Evolutionary conservation across 2,888 invertebrate species (phyloP).

Genomic region (Argyra leucocephala): DNA sequence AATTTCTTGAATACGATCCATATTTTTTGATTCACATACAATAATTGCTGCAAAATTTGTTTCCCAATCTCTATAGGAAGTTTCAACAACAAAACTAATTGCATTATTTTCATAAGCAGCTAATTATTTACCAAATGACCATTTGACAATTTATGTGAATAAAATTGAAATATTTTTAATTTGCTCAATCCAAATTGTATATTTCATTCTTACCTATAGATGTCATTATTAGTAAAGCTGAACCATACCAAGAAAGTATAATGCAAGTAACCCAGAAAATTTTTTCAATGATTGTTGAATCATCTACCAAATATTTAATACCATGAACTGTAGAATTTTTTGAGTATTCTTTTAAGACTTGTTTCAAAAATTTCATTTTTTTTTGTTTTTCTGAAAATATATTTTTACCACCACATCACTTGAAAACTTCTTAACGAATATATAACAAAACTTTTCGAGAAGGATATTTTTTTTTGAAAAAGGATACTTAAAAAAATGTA

Average conservation of each 20-base stretch:
- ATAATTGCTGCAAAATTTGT: slow-evolving; percentile 64
- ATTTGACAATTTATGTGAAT: neutral
- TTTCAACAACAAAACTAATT: slow-evolving; percentile 68
- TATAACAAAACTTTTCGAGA: too few relatives aligned
- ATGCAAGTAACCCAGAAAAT: slow-evolving; percentile 59
- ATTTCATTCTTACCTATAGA: slow-evolving; percentile 41
- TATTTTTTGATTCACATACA: slow-evolving; percentile 59
- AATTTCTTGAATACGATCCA: slow-evolving; percentile 51
- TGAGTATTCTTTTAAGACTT: slow-evolving; percentile 52
- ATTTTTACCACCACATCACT: too few relatives aligned
- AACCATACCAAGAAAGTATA: slow-evolving; percentile 58
- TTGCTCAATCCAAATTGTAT: neutral
- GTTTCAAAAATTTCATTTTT: slow-evolving; percentile 19
- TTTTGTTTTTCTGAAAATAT: too few relatives aligned
- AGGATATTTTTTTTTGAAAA: too few relatives aligned
- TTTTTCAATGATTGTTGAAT: slow-evolving; percentile 49
- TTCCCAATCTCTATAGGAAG: slow-evolving; percentile 62
- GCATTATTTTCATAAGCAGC: slow-evolving; percentile 55
- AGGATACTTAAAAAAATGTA: too few relatives aligned
- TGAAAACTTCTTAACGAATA: too few relatives aligned
- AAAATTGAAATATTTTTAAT: neutral
- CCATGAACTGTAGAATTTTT: slow-evolving; percentile 62
- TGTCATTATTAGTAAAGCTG: slow-evolving; percentile 53
- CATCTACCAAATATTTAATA: slow-evolving; percentile 58
- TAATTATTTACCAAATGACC: slow-evolving; percentile 16